phyloP scores from a whole-genome alignment of 1,140 invertebrate genomes.

The Matsumurasca onukii region DNA sequence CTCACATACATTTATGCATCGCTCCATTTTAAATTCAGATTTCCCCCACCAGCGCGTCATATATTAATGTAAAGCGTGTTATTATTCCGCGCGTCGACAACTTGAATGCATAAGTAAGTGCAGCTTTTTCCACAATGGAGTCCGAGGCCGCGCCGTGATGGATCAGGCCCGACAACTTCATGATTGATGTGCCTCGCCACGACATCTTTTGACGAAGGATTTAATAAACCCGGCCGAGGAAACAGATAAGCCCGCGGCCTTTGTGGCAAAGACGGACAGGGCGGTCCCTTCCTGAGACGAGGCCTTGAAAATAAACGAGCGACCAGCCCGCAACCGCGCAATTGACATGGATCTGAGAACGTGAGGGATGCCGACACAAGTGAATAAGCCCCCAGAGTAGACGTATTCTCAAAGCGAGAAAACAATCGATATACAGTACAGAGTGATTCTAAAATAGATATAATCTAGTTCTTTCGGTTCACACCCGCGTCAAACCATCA shows the following conservation, averaged over 20 bases:
- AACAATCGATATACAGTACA: too few species aligned
- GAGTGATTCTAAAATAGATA: too few species aligned
- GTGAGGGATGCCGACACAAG: not conserved
- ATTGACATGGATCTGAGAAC: not conserved
- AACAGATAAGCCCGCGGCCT: not conserved
- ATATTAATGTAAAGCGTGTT: slow-evolving; percentile 55
- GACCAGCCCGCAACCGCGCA: not conserved
- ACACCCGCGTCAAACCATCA: too few species aligned
- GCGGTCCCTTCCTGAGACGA: not conserved
- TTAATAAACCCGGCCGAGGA: slow-evolving; percentile 38
- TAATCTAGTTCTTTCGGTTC: too few species aligned
- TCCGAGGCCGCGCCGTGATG: slow-evolving; percentile 35
- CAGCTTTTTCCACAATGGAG: slow-evolving; percentile 35
- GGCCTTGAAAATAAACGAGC: not conserved
- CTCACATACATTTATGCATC: slow-evolving; percentile 42
- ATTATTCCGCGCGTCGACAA: slow-evolving; percentile 55
- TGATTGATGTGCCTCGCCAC: slow-evolving; percentile 38
- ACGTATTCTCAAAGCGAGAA: too few species aligned
- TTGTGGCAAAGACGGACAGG: not conserved
- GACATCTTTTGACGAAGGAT: slow-evolving; percentile 37
- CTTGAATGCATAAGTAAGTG: slow-evolving; percentile 55
- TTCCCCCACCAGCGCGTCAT: slow-evolving; percentile 46
- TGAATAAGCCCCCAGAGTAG: too few species aligned
- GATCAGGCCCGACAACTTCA: slow-evolving; percentile 35
- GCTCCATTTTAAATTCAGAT: slow-evolving; percentile 45